Percentiles rank a stretch among this genome's conserved stretches.
Conservation (phyloP, 2,888 invertebrate species). For the Drosophila eohydei region DNA sequence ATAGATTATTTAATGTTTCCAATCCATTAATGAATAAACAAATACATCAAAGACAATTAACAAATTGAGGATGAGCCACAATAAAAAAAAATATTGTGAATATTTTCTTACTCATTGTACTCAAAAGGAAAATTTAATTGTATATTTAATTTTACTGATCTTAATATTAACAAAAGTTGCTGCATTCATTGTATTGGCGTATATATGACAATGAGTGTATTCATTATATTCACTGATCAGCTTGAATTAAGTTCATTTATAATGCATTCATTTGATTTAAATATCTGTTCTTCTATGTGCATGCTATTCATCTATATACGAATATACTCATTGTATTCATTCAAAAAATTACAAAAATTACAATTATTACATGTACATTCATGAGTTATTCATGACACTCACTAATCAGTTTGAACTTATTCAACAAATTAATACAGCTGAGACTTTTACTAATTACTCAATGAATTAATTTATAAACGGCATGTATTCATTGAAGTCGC, state of each 20-base stretch:
- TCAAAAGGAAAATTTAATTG: too few species aligned
- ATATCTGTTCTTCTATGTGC: not conserved
- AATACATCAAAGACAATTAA: too few species aligned
- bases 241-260: not conserved
- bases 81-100: not conserved
- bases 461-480: too few species aligned
- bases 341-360: not conserved
- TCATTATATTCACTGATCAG: not conserved
- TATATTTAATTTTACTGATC: too few species aligned
- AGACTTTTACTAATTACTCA: too few species aligned
- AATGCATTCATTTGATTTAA: not conserved
- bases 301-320: not conserved
- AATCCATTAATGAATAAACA: not conserved
- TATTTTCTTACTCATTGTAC: constrained; percentile 1
- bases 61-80: not conserved
- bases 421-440: not conserved
- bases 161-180: too few species aligned
- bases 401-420: not conserved
- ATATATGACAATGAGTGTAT: not conserved
- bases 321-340: not conserved
- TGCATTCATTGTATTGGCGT: not conserved
- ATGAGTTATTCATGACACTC: not conserved
- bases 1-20: too few species aligned
- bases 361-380: not conserved
- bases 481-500: not conserved